Evolutionary conservation across 1,140 invertebrate genomes (phyloP), one percentile per base, ranked within the genome.

Genomic region (Drosophila arizonae): DNA sequence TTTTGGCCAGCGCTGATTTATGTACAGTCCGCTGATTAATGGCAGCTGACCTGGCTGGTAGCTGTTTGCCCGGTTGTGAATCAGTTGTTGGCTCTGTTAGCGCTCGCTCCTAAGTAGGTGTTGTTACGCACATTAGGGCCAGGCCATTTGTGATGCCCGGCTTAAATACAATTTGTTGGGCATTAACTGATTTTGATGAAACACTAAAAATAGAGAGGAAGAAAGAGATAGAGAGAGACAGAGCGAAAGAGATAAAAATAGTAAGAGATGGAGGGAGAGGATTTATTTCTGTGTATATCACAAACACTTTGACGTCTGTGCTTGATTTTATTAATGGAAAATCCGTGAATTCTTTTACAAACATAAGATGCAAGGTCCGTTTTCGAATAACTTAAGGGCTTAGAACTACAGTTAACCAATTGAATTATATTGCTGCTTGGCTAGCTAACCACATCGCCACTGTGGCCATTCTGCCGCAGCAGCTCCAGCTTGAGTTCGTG

Each of bases 401-500:
- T 64, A 74, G 46, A 15, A 70, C 61, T 61, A 70, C 30, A 8
- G 15, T 21, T 17, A 46, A 60, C 54, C 54, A 43, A 56, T 30
- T n/a, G 55, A 13, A 21, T 13, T 17, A 33, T 62, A 57, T 72
- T 69, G 26, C 10, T 24, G 43, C 28, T 45, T 41, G 61, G 81
- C 82, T 86, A 94, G 93, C 61, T 96, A 79, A 96, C 95, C 76
- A 96, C 93, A 92, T 97, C 96, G 51, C 86, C 77, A 6, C 94
- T 94, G 61, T 94, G 93, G 30, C 95, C 95, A 81, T 95, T 96
- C 86, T 97, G 96, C 51, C 96, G 93, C 43, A 97, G 80, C 94
- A 97, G 95, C 90, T 97, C 96, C 76, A 97, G 92, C 81, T 96
- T 94, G 6, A 98, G 92, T 90, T 98, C 97, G 91, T 99, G 97